Base-by-base conservation (phyloP, 2,888 invertebrate genomes). In the Julus scandinavius region DNA sequence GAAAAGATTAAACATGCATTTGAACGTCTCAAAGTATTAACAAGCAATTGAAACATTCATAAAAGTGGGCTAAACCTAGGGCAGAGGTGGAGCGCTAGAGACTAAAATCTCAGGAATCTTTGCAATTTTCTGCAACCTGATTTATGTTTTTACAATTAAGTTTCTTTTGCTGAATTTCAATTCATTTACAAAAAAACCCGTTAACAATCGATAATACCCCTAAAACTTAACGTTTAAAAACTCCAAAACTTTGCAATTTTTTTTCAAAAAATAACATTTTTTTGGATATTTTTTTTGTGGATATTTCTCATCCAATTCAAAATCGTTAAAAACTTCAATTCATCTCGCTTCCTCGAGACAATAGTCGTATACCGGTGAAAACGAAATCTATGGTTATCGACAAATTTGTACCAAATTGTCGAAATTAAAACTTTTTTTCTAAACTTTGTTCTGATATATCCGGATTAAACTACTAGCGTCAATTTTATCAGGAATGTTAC, bases 1-100 rank as follows among this genome's bases (percentile, higher is more conserved):
- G 11, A 72, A 29, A 72, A 72, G 72, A 72, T 29, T 6, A 72
- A 72, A 72, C 72, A 72, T 72, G 72, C 72, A 72, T 72, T 29
- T 29, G 29, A 29, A 72, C 72, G 29, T 29, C 72, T 72, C 63
- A 20, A 72, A 72, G 9, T 72, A 2, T 29, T 2, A 72, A 72
- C 29, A 29, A 72, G 72, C 72, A 2, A 63, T 63, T 20, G 2
- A 63, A 20, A 63, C 20, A 63, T 20, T 6, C 20, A 63, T 63
- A 63, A n/a, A 17, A 58, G 58, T 20, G 20, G 54, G 15, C 1
- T 5, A 54, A 4, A 54, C 54, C 20, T 63, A 20, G 63, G 72
- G 72, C 72, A 20, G 72, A 72, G n/a, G n/a, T 5, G 20, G 63
- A 20, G 63, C 13, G 20, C 63, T 29, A 63, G 63, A n/a, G 63